These are phyloP conservation scores for Channallabes apus DNA, from an alignment of 2,797 vertebrate genomes.

Conservation along the genomic window DNA sequence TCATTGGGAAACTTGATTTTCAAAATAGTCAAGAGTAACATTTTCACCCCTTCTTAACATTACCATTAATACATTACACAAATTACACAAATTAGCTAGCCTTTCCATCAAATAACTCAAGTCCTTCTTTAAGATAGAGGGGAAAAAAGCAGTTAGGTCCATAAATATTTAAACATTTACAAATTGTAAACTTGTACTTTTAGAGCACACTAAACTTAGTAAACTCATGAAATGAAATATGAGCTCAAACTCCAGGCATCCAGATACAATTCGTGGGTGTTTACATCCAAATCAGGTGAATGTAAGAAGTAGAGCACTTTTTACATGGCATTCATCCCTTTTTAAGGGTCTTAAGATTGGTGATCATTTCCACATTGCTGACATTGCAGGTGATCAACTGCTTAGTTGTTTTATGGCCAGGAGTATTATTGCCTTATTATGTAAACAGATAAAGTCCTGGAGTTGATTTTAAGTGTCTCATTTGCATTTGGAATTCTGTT, in stretches of 20 bases:
- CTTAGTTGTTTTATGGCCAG: neutral
- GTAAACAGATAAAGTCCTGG: neutral
- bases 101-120: neutral
- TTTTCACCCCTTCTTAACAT: neutral
- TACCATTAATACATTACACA: neutral
- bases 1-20: neutral
- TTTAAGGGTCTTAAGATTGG: too few relatives aligned
- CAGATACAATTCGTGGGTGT: neutral
- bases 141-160: neutral
- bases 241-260: neutral
- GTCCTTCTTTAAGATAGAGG: neutral
- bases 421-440: neutral
- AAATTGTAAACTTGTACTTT: neutral
- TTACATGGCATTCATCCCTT: neutral
- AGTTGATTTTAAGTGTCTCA: neutral
- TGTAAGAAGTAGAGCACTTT: neutral
- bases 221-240: neutral
- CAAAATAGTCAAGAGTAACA: neutral
- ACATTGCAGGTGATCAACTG: too few relatives aligned
- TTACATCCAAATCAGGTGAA: neutral
- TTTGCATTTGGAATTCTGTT: neutral
- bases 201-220: too few relatives aligned
- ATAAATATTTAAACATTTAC: neutral
- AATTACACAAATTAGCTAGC: neutral
- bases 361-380: too few relatives aligned